Conservation (phyloP, 1,140 invertebrate species). For the Eufriesea mexicana region DNA sequence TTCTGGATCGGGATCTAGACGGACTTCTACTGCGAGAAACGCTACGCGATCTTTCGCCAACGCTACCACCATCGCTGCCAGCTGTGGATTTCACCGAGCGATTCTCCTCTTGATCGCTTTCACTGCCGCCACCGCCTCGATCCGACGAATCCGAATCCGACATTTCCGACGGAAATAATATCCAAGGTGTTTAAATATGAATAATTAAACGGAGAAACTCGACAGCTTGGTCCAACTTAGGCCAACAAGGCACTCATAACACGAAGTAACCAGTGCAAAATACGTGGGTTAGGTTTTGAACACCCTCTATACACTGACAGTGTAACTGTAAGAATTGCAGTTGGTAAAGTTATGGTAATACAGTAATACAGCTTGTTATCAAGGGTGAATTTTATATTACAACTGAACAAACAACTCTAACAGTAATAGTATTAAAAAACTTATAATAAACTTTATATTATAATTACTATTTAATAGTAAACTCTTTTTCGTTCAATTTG, state of each 20-base stretch:
- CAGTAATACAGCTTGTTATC: neutral
- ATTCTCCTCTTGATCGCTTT: slow-evolving; percentile 67
- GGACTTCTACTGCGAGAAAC: slow-evolving; percentile 65
- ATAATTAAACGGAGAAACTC: neutral
- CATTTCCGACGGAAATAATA: slow-evolving; percentile 49
- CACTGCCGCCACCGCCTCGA: slow-evolving; percentile 62
- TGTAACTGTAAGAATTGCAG: neutral
- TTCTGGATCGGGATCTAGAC: slow-evolving; percentile 66
- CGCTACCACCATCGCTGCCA: slow-evolving; percentile 65
- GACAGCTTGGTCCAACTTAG: neutral
- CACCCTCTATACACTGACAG: neutral
- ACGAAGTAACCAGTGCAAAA: slow-evolving; percentile 3
- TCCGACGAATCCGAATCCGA: slow-evolving; percentile 69
- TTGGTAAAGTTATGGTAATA: neutral
- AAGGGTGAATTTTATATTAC: no score
- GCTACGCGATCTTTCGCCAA: slow-evolving; percentile 53
- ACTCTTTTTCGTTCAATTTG: no score
- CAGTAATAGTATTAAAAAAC: no score
- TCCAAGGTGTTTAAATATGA: neutral
- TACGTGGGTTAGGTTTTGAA: no score
- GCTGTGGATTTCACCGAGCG: slow-evolving; percentile 56
- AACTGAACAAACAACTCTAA: no score
- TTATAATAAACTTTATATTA: no score
- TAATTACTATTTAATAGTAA: no score
- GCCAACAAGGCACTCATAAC: neutral